These are phyloP conservation scores for Trichechus manatus DNA, from an alignment of 2,113 vertebrate species.

Conservation along the genomic window DNA sequence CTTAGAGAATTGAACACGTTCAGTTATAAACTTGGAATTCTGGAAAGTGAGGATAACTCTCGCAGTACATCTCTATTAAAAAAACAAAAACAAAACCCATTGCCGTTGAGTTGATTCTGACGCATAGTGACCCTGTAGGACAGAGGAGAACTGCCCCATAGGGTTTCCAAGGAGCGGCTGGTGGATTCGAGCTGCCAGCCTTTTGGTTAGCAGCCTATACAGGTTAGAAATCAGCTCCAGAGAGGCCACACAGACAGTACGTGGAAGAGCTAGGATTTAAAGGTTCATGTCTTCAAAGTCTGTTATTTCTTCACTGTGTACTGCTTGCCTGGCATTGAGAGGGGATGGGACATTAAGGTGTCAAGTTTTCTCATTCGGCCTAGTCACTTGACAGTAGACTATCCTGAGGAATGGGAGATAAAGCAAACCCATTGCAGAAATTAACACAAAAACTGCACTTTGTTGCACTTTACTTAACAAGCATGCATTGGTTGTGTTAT, in stretches of 20 bases:
- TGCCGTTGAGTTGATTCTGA: too few species aligned
- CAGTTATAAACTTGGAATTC: neutral
- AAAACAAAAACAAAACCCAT: neutral
- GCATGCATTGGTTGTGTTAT: neutral
- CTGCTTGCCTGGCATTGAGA: neutral
- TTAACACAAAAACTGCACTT: neutral
- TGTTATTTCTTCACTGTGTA: neutral
- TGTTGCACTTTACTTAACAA: neutral
- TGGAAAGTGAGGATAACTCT: neutral
- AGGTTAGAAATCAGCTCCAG: neutral
- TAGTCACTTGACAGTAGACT: neutral
- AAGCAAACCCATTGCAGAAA: neutral
- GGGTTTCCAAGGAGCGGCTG: too few species aligned
- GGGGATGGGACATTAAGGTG: neutral
- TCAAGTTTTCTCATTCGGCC: neutral
- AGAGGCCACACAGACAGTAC: neutral
- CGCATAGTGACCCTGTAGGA: too few species aligned
- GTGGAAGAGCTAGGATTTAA: neutral
- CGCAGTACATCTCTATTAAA: too few species aligned
- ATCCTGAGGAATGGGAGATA: neutral
- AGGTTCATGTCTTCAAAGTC: neutral
- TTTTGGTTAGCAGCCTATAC: neutral
- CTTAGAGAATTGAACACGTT: neutral
- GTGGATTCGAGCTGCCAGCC: neutral
- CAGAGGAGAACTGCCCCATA: too few species aligned